phyloP scores from a whole-genome alignment of 2,888 invertebrate species.

The Pheosia gnoma region DNA sequence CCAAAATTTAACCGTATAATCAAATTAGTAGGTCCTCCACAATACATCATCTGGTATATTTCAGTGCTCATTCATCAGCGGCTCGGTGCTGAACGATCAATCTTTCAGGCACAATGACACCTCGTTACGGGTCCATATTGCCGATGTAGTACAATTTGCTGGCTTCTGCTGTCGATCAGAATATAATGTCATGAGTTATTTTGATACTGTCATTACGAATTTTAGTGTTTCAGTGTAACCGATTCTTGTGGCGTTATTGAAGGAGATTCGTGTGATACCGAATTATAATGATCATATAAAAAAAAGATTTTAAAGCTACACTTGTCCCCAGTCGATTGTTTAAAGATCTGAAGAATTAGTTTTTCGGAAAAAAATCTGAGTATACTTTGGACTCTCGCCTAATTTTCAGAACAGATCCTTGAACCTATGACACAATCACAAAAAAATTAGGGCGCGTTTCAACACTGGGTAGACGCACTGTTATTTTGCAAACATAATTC shows the following conservation, averaged over 20 bases:
- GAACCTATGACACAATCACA: too few species aligned
- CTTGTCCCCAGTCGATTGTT: too few species aligned
- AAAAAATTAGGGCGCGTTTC: too few species aligned
- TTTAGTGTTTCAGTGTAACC: background rate
- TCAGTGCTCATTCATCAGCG: slow-evolving; percentile 42
- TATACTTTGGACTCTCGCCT: too few species aligned
- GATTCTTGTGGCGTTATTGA: background rate
- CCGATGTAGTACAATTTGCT: slow-evolving; percentile 31
- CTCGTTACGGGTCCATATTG: slow-evolving; percentile 40
- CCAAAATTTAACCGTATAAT: slow-evolving; percentile 35
- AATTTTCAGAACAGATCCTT: too few species aligned
- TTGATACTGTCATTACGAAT: background rate
- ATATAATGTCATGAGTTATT: background rate
- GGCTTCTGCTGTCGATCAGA: slow-evolving; percentile 4
- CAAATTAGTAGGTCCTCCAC: slow-evolving; percentile 23
- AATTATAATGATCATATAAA: too few species aligned
- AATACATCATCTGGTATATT: slow-evolving; percentile 40
- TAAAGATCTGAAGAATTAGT: too few species aligned
- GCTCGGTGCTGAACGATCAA: slow-evolving; percentile 37
- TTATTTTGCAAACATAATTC: too few species aligned
- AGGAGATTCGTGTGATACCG: too few species aligned
- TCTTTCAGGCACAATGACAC: slow-evolving; percentile 47
- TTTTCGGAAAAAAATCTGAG: too few species aligned
- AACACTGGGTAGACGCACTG: too few species aligned
- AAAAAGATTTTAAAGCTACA: too few species aligned